Evolutionary conservation across 2,888 invertebrate genomes (phyloP), one percentile per base, ranked within the genome.

Genomic region (Sarcophaga rosellei): DNA sequence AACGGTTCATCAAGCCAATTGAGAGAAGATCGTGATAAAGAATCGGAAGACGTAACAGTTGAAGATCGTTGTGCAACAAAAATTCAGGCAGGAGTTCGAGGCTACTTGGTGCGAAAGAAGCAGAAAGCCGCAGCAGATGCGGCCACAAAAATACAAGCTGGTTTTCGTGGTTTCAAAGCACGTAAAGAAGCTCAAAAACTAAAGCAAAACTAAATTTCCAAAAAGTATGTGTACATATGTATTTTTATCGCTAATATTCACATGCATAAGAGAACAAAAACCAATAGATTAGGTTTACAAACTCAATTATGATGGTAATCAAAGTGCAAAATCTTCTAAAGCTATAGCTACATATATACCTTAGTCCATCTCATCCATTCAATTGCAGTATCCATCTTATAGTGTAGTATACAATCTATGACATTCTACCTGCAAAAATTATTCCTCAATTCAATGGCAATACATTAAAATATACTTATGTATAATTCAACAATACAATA

Each of bases 101-200:
- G 93, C 62, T 93, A 92, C 85, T 89, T 93, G 5, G 93, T 93
- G 35, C 90, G 93, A 4, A 93, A 93, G 85, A 90, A 92, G 82
- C 92, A 93, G 85, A 93, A 92, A 89, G 89, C 90, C 68, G 93
- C 91, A 20, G 88, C 90, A 6, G 93, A 93, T 86, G 93, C 93
- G 4, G 93, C 93, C 0, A 92, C 93, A 2, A 93, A 93, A 89
- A 93, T 93, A 81, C 93, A 93, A 87, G 93, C 93, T 0, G 90
- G 92, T 23, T 93, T 93, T 89, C 92, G 93, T n/a, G 93, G 93
- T n/a, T 93, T 93, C 81, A 93, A 93, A 88, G 92, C 91, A 35
- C 92, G 93, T 53, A 93, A 93, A 85, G 93, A 93, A 62, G 88
- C 90, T 5, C 90, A 92, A 80, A 91, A 93, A 74, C 65, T 92